Base-by-base conservation (phyloP, 2,888 invertebrate species). In the Adelphocoris suturalis region DNA sequence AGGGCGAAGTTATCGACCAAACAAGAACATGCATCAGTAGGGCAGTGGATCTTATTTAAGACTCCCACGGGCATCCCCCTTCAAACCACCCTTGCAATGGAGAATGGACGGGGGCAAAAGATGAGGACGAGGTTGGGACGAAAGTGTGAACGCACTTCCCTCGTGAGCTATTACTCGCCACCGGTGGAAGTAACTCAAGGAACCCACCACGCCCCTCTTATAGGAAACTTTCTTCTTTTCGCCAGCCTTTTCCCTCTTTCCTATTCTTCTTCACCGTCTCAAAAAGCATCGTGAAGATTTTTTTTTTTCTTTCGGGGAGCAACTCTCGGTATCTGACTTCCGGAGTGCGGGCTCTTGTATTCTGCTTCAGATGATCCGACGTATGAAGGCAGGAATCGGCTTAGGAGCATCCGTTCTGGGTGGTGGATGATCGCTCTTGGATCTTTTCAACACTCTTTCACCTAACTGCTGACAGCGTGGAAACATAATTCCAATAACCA, bases 21-120 rank as follows among this genome's bases (percentile, higher is more conserved):
- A 89, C 89, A 81, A 89, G 81, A 89, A 80, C 80, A 89, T 89
- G 81, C 89, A 89, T 89, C 89, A 89, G 81, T 89, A 89, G 89
- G 89, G 89, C 89, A 89, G 89, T 89, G 89, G 89, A 89, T 81
- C 89, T 89, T 81, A 89, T 81, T 86, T 86, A 86, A 55, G 46
- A 68, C 75, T 86, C 86, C 86, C 86, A 37, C 68, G 86, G 55
- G 86, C 16, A 19, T 47, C 47, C 46, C 28, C 78, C 78, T 47
- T 27, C 61, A 55, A 57, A 57, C 52, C 19, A 61, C 61, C 55
- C n/a, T 19, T 28, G 23, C 82, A 28, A 13, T 19, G 52, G 16
- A 19, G 48, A 19, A n/a, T 7, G 27, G 11, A 7, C 13, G 16
- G 13, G 81, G 48, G 46, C 16, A 48, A 47, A 23, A 81, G 23